Evolutionary conservation across 2,888 invertebrate species (phyloP).

Genomic region (Fragum fragum): DNA sequence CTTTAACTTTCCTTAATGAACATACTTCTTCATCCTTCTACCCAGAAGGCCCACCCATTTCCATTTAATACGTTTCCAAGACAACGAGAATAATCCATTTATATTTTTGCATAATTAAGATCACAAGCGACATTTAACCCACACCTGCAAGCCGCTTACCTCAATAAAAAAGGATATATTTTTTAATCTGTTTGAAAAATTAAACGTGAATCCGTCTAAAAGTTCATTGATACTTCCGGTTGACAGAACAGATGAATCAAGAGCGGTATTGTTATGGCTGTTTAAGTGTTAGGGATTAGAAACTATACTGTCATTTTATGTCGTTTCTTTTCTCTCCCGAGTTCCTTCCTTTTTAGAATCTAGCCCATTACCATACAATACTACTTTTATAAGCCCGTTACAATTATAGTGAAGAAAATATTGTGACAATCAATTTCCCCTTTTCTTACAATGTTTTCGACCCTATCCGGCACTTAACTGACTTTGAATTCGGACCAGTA

Average conservation of each 20-base stretch:
- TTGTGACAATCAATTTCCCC: no score
- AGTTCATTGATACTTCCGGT: conserved; percentile 54
- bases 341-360: no score
- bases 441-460: no score
- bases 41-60: no score
- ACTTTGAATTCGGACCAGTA: no score
- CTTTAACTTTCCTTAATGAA: no score
- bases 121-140: conserved; percentile 30
- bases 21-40: no score
- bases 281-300: conserved; percentile 56
- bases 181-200: conserved; percentile 15
- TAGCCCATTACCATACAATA: no score
- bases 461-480: no score
- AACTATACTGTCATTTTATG: conserved; percentile 42
- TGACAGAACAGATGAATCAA: conserved; percentile 34
- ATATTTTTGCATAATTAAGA: conserved; percentile 48
- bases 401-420: no score
- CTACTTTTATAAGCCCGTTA: no score
- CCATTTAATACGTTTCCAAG: conserved; percentile 22
- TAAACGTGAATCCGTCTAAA: conserved; percentile 23
- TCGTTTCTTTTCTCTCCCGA: neutral
- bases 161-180: conserved; percentile 37
- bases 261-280: conserved; percentile 27
- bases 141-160: conserved; percentile 40
- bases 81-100: conserved; percentile 24